A percentile compares a stretch with the other conserved stretches of the same genome.
Evolutionary conservation across 2,113 vertebrate genomes (phyloP).

Genomic region (Ursus arctos): DNA sequence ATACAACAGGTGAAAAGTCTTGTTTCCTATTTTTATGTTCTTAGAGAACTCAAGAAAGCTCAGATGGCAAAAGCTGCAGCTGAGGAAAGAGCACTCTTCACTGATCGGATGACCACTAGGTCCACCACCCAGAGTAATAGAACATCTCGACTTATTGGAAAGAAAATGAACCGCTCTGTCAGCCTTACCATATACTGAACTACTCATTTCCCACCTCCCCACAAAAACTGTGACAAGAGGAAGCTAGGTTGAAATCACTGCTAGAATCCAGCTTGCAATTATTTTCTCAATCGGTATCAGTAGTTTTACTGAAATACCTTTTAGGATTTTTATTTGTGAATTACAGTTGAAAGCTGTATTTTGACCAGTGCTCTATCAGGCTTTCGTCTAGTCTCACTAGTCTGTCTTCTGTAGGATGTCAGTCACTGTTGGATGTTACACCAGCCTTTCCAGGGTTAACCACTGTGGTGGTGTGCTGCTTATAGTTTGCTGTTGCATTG

Average conservation of each 20-base stretch:
- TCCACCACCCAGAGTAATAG: conserved; percentile 94
- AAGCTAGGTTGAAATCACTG: conserved; percentile 81
- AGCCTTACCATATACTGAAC: conserved; percentile 97
- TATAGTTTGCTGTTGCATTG: conserved; percentile 83
- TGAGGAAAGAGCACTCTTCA: conserved; percentile 95
- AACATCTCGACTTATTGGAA: conserved; percentile 95
- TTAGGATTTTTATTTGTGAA: conserved; percentile 78
- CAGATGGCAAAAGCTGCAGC: conserved; percentile 96
- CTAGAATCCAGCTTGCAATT: conserved; percentile 74
- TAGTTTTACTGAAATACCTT: conserved; percentile 83
- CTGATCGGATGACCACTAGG: conserved; percentile 94
- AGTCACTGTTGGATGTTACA: conserved; percentile 86
- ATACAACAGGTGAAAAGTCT: conserved; percentile 53
- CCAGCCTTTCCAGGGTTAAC: conserved; percentile 85
- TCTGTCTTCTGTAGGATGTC: conserved; percentile 75
- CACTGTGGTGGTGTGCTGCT: conserved; percentile 90
- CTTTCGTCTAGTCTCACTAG: conserved; percentile 72
- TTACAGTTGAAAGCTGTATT: conserved; percentile 81
- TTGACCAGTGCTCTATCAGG: conserved; percentile 75
- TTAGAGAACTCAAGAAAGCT: conserved; percentile 98
- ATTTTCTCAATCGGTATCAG: conserved; percentile 75
- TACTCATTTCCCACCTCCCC: conserved; percentile 26
- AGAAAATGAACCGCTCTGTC: conserved; percentile 98
- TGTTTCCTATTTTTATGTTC: conserved; percentile 62
- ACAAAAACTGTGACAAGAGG: conserved; percentile 77